phyloP scores from a whole-genome alignment of 2,888 invertebrate species.

The Drosophila siamana region DNA sequence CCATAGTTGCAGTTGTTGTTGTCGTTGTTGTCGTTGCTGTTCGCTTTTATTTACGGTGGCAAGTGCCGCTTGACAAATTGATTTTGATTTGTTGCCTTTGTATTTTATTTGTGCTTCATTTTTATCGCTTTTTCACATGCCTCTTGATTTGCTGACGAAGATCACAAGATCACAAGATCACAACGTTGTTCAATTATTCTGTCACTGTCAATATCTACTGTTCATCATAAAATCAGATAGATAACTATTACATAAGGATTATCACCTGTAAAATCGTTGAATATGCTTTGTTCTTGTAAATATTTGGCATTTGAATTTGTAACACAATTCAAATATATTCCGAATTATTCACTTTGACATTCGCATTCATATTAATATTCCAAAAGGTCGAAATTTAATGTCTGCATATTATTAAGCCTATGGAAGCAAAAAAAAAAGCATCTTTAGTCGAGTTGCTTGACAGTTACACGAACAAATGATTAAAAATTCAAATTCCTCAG shows the following conservation, averaged over 20 bases:
- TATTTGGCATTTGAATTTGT: not conserved
- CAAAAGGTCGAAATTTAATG: not conserved
- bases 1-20: constrained; percentile 34
- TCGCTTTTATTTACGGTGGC: constrained; percentile 73
- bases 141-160: not conserved
- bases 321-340: not conserved
- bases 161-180: not conserved
- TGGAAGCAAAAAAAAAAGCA: not conserved
- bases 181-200: constrained; percentile 6
- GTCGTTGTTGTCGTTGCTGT: constrained; percentile 44
- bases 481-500: not conserved
- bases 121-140: not conserved
- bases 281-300: not conserved
- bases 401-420: not conserved
- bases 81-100: constrained; percentile 66
- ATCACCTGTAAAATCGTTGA: not conserved
- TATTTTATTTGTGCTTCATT: constrained; percentile 28
- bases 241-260: not conserved
- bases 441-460: not conserved
- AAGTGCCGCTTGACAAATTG: constrained; percentile 80
- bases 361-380: not conserved
- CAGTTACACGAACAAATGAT: not conserved
- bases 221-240: not conserved
- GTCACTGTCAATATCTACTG: constrained; percentile 3
- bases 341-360: not conserved